Base-by-base conservation (phyloP, 1,140 invertebrate genomes). In the Nephila pilipes region DNA sequence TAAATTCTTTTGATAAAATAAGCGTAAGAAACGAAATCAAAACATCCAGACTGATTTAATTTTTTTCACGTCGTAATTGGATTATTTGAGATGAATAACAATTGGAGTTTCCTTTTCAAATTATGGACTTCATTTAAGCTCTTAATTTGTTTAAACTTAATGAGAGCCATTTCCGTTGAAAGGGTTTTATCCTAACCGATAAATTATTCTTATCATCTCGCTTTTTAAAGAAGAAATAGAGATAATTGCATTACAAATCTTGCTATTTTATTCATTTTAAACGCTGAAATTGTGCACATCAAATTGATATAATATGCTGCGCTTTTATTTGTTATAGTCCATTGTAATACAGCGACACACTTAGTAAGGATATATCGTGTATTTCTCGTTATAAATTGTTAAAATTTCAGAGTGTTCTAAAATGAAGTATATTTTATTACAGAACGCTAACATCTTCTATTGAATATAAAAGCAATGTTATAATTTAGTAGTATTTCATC, bases 61-160 rank as follows among this genome's bases (percentile, higher is more conserved):
- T n/a, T 81, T 81, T 81, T 54, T 10, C 20, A 6, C 38, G 0
- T 12, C 6, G 8, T 46, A 54, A 81, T 14, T 81, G 22, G 46
- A 81, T 81, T 81, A 81, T 55, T 12, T 81, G n/a, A 81, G n/a
- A n/a, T n/a, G 12, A 81, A 81, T 81, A n/a, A 20, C 80, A 14
- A 55, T 81, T 46, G 1, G 25, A 81, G 12, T 2, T 46, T 81
- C n/a, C n/a, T 54, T 81, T 80, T 80, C 10, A 46, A 75, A 75
- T 2, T 75, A 32, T 75, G 29, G 12, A 75, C 16, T 32, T 75
- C 69, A 32, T 75, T 75, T 75, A 75, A 8, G 3, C 0, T 4
- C 16, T 75, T 75, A 75, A 75, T 75, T 75, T 75, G 69, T 20
- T 75, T 36, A 29, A 5, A 29, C 32, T 65, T 29, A 25, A 29